Conservation (phyloP, 2,888 invertebrate species). For the Lobophora halterata region DNA sequence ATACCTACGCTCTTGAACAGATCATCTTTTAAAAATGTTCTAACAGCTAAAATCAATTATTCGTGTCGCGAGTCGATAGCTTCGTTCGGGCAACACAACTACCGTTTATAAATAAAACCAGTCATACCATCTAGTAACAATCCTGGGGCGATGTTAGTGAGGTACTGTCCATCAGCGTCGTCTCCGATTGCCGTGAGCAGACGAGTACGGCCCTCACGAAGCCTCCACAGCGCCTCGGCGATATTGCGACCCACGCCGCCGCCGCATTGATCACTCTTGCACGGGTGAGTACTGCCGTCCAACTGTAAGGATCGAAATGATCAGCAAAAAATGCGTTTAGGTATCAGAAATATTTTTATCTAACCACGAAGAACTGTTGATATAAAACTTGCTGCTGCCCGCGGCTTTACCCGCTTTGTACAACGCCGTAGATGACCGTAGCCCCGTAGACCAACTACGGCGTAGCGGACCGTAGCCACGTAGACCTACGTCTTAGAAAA, state of each 20-base stretch:
- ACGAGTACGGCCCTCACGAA: slow-evolving; percentile 84
- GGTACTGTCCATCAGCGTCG: slow-evolving; percentile 77
- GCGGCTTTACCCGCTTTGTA: too few species aligned
- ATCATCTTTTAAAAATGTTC: too few species aligned
- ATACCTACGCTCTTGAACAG: background rate
- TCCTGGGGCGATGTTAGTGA: slow-evolving; percentile 56
- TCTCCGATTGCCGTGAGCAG: slow-evolving; percentile 90
- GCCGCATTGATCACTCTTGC: slow-evolving; percentile 82
- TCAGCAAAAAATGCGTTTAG: too few species aligned
- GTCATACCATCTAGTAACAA: slow-evolving; percentile 59
- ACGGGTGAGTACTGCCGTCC: slow-evolving; percentile 89
- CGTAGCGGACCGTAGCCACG: background rate
- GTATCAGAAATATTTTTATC: too few species aligned
- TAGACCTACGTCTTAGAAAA: slow-evolving; percentile 11
- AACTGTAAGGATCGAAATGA: slow-evolving; percentile 74
- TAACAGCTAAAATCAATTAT: too few species aligned
- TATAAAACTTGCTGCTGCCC: too few species aligned
- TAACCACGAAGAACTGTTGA: too few species aligned
- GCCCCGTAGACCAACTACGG: too few species aligned
- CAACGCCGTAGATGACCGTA: too few species aligned
- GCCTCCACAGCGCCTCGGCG: slow-evolving; percentile 90
- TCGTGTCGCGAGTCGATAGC: too few species aligned
- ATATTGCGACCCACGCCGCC: slow-evolving; percentile 97
- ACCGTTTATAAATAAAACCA: background rate
- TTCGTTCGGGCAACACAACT: background rate